phyloP scores from a whole-genome alignment of 2,888 invertebrate genomes.

The Ellobium chinense region DNA sequence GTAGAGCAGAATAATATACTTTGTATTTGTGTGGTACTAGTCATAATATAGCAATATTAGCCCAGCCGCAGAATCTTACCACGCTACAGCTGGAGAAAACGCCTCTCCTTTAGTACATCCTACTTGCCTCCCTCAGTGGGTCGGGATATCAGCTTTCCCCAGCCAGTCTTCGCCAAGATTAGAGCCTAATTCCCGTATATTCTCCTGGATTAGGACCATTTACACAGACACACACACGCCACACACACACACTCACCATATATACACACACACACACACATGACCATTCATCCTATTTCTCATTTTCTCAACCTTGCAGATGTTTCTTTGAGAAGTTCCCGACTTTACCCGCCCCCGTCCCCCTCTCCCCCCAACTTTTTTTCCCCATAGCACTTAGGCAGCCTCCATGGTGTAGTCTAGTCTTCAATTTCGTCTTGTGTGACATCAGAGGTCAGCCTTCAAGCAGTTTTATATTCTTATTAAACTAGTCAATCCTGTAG shows the following conservation, averaged over 20 bases:
- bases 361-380: background rate
- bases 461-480: too few relatives aligned
- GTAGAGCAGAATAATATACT: too few relatives aligned
- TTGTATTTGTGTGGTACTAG: too few relatives aligned
- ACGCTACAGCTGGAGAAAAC: background rate
- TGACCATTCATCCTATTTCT: background rate
- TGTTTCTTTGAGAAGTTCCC: background rate
- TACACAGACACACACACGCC: conserved; percentile 16
- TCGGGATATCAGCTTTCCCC: conserved; percentile 8
- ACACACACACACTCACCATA: background rate
- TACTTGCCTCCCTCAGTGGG: too few relatives aligned
- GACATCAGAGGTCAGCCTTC: too few relatives aligned
- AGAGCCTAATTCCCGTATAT: conserved; percentile 19
- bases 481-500: too few relatives aligned
- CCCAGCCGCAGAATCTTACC: too few relatives aligned
- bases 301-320: background rate
- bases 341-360: background rate
- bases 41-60: too few relatives aligned
- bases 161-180: background rate
- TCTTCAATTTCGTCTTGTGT: too few relatives aligned
- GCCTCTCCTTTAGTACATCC: too few relatives aligned
- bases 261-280: conserved; percentile 10
- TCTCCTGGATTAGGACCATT: conserved; percentile 21
- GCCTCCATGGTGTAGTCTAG: too few relatives aligned
- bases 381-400: too few relatives aligned